Base-by-base conservation (phyloP, 1,140 invertebrate genomes). In the Saccostrea echinata region DNA sequence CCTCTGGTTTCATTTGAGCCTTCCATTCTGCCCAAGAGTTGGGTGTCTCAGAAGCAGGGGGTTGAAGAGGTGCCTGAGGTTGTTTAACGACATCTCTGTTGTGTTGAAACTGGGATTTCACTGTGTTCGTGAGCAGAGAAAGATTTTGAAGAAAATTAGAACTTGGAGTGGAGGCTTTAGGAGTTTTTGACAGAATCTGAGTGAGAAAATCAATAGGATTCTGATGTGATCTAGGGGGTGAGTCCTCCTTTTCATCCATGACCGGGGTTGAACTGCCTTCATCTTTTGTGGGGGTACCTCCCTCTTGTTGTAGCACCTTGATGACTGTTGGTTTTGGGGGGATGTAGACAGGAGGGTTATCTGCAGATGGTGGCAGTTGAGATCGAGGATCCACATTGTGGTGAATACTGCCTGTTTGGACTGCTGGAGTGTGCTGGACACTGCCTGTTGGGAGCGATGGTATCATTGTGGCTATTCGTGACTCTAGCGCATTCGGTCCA, bases 121-220 rank as follows among this genome's bases (percentile, higher is more conserved):
- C 90, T 33, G 87, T 91, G 24, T 86, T 88, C 13, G 91, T 91
- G 52, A 94, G 86, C 27, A 92, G 76, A 6, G 91, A 87, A 51
- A 94, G 88, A 85, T 91, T 93, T 76, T 93, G 91, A 27, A 94
- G 84, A 82, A 94, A 94, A 81, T 89, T 93, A 8, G 92, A 85
- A 33, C 88, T 86, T 53, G 61, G 61, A 18, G 81, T 76, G 27
- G 89, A 84, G 11, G 85, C 88, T 87, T 93, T 92, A 55, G 93
- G 89, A 18, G 92, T 91, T 89, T 94, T 92, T 68, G 91, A 90
- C 55, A 94, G 91, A 13, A 94, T 91, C 86, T 92, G 91, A n/a
- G 93, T 93, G 12, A 94, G 88, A 88, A 94, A 94, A 85, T 94
- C 93, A 33, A 94, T 93, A 8, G 93, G 93, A 86, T 94, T 93